phyloP scores from a whole-genome alignment of 2,113 vertebrate species.

The Lasiurus cinereus region DNA sequence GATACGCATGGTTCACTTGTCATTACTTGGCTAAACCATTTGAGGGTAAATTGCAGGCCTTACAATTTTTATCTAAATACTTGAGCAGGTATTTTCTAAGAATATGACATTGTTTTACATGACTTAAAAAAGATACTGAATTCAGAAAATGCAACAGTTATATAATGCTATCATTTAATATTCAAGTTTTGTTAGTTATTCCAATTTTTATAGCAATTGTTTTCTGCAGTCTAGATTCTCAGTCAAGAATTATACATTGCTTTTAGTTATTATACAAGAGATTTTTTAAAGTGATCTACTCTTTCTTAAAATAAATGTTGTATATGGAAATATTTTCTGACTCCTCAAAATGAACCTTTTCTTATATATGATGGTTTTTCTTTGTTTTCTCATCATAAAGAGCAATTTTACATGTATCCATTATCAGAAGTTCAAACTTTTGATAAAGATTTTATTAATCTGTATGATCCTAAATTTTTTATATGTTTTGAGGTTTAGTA shows the following conservation, averaged over 20 bases:
- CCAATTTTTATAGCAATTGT: conserved; percentile 32
- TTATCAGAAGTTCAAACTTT: neutral
- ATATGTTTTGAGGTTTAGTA: neutral
- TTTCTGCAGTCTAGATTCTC: neutral
- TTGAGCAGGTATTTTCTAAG: neutral
- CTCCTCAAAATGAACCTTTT: neutral
- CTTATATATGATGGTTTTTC: neutral
- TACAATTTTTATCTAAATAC: neutral
- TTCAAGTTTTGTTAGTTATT: neutral
- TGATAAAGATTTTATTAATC: neutral
- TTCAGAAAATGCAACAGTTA: neutral
- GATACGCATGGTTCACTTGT: neutral
- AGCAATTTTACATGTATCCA: neutral
- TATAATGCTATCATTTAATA: neutral
- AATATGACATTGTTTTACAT: neutral
- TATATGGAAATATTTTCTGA: neutral
- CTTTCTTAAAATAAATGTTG: conserved; percentile 22
- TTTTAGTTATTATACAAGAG: neutral
- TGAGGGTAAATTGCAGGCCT: neutral
- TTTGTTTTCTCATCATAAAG: conserved; percentile 41
- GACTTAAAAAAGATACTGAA: conserved; percentile 1
- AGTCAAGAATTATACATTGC: neutral
- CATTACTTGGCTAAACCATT: neutral
- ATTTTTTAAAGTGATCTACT: neutral
- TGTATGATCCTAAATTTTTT: neutral